phyloP scores from a whole-genome alignment of 2,797 vertebrate genomes.

The Rhabdomys pumilio region DNA sequence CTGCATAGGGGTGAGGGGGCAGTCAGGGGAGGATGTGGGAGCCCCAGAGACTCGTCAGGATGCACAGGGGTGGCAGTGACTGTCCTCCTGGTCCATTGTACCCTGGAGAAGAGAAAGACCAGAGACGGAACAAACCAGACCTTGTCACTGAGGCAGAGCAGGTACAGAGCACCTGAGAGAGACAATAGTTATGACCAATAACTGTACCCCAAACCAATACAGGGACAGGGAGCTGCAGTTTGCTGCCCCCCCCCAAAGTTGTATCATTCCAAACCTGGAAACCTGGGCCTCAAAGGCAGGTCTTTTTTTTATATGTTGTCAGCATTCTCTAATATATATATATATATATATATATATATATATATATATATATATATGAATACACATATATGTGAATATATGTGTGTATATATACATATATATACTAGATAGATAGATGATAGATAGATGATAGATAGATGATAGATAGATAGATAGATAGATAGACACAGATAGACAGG shows the following conservation, averaged over 20 bases:
- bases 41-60: fast-evolving
- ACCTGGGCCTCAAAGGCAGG: not conserved
- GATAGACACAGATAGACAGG: not conserved
- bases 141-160: fast-evolving
- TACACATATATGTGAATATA: no score
- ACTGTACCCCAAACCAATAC: fast-evolving
- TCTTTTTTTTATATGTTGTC: not conserved
- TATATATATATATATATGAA: no score
- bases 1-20: fast-evolving
- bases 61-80: fast-evolving
- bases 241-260: fast-evolving
- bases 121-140: not conserved
- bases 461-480: no score
- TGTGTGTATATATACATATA: no score
- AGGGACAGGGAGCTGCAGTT: not conserved
- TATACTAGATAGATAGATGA: no score
- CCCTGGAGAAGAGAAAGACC: not conserved
- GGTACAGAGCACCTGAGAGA: fast-evolving
- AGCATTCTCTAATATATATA: no score
- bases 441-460: no score
- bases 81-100: no score
- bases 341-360: no score
- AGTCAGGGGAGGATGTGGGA: not conserved
- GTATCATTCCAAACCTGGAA: not conserved
- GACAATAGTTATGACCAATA: fast-evolving